Evolutionary conservation across 2,888 invertebrate genomes (phyloP).

Genomic region (Orchesellides sinensis): DNA sequence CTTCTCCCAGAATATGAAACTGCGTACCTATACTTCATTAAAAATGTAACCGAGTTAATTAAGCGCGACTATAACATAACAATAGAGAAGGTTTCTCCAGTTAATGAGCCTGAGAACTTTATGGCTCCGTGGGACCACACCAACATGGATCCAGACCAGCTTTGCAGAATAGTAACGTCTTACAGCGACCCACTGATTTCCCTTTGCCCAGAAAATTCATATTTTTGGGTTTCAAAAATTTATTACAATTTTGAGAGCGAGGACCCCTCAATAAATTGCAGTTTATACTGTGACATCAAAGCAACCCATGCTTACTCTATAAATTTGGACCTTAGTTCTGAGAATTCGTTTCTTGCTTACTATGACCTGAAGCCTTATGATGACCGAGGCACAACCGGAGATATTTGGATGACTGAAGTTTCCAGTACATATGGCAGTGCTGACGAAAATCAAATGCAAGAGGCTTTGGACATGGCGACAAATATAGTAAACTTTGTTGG

Average conservation of each 20-base stretch:
- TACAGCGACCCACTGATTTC: slow-evolving; percentile 65
- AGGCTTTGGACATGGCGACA: slow-evolving; percentile 64
- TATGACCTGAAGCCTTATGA: slow-evolving; percentile 59
- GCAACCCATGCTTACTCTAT: slow-evolving; percentile 66
- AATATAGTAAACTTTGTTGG: slow-evolving; percentile 67
- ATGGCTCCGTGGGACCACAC: slow-evolving; percentile 70
- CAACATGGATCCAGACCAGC: slow-evolving; percentile 53
- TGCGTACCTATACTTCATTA: slow-evolving; percentile 42
- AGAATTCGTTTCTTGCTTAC: slow-evolving; percentile 50
- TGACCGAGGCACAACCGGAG: slow-evolving; percentile 19
- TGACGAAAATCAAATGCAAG: slow-evolving; percentile 62
- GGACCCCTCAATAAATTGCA: slow-evolving; percentile 31
- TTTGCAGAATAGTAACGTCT: slow-evolving; percentile 55
- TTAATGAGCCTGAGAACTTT: slow-evolving; percentile 70
- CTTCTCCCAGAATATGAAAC: slow-evolving; percentile 48
- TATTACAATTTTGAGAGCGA: slow-evolving; percentile 47
- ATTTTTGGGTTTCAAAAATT: slow-evolving; percentile 65
- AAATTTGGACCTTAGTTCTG: slow-evolving; percentile 52
- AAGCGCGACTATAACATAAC: slow-evolving; percentile 53
- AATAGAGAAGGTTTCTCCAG: slow-evolving; percentile 64
- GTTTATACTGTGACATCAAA: slow-evolving; percentile 34
- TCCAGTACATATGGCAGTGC: slow-evolving; percentile 57
- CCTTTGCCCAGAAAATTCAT: slow-evolving; percentile 68
- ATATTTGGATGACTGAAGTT: slow-evolving; percentile 71
- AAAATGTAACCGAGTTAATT: slow-evolving; percentile 46